Conservation (phyloP, 2,888 invertebrate genomes). For the Tryphoninae sp. region DNA sequence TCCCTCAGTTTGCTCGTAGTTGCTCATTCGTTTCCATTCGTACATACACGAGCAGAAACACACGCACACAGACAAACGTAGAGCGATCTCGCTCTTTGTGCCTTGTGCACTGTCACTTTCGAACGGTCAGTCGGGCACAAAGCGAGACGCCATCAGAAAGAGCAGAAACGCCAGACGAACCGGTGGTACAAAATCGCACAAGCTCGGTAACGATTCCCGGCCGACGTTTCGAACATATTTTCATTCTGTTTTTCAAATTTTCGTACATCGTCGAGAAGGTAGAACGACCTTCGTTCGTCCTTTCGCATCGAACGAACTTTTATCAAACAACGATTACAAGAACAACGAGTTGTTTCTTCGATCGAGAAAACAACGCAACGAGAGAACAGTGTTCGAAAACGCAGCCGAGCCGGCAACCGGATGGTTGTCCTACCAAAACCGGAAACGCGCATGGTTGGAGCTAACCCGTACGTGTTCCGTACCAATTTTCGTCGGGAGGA, state of each 20-base stretch:
- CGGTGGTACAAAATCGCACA: conserved; percentile 28
- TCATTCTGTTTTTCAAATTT: too few relatives aligned
- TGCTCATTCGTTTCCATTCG: not conserved
- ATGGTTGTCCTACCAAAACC: conserved; percentile 28
- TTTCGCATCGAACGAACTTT: too few relatives aligned
- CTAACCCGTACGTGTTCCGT: conserved; percentile 1
- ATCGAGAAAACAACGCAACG: too few relatives aligned
- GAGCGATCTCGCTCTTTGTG: conserved; percentile 49
- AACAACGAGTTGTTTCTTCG: too few relatives aligned
- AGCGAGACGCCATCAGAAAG: conserved; percentile 64
- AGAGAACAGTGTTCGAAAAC: not conserved
- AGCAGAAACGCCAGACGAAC: conserved; percentile 37
- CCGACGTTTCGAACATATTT: too few relatives aligned
- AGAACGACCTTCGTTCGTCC: too few relatives aligned
- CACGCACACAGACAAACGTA: not conserved
- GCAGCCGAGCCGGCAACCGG: conserved; percentile 12
- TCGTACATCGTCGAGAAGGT: too few relatives aligned
- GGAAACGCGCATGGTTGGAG: conserved; percentile 55
- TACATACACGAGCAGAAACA: not conserved
- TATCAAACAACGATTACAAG: too few relatives aligned
- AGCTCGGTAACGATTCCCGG: not conserved
- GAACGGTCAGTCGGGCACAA: conserved; percentile 76
- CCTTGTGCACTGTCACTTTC: conserved; percentile 79
- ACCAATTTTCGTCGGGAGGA: conserved; percentile 24
- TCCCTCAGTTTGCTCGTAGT: conserved; percentile 70